phyloP scores from a whole-genome alignment of 2,113 vertebrate genomes.

The Glareola pratincola region DNA sequence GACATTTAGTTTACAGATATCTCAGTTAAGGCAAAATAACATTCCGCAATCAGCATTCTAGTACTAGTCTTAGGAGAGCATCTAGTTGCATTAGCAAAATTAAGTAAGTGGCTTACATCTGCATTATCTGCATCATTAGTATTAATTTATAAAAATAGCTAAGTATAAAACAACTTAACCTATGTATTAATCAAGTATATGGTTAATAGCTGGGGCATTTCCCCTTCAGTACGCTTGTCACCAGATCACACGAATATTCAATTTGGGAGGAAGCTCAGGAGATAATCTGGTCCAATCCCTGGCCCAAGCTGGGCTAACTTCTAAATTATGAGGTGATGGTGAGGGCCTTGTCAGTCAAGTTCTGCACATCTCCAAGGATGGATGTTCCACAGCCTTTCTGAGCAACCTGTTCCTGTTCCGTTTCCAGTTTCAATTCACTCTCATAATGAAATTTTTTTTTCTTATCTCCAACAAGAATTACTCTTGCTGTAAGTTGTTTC shows the following conservation, averaged over 20 bases:
- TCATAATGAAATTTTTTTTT: background rate
- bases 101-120: background rate
- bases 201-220: background rate
- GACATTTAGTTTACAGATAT: background rate
- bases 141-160: background rate
- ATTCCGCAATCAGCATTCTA: background rate
- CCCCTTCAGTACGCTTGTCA: background rate
- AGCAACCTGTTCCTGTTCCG: background rate
- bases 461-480: background rate
- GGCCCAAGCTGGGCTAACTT: background rate
- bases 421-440: background rate
- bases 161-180: background rate
- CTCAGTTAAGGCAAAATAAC: background rate
- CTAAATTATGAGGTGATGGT: background rate
- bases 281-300: background rate
- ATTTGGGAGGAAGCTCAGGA: background rate
- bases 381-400: background rate
- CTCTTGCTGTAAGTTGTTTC: background rate
- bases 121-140: background rate
- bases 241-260: background rate
- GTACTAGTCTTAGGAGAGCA: background rate
- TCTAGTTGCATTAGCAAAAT: background rate
- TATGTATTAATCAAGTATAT: background rate
- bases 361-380: background rate
- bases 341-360: background rate